Percentiles rank a stretch among this genome's conserved stretches.
Evolutionary conservation across 2,113 vertebrate species (phyloP).

Genomic region (Phalacrocorax brasilianus): DNA sequence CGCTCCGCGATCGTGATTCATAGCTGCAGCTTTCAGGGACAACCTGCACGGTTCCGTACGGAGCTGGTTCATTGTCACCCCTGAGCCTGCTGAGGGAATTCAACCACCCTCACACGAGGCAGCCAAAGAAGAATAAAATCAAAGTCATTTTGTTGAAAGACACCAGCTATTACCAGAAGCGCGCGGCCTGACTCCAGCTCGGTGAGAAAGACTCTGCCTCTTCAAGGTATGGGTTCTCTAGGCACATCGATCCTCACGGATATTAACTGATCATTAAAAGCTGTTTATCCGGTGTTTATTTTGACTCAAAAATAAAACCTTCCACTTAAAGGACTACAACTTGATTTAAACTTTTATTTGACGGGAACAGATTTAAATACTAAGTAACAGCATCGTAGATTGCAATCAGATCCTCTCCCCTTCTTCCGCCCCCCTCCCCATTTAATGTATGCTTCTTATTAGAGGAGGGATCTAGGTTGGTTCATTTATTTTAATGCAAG

Average conservation of each 20-base stretch:
- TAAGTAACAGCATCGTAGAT: fast-evolving
- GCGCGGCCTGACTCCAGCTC: too few relatives aligned
- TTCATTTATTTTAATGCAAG: neutral
- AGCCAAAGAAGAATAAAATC: too few relatives aligned
- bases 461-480: neutral
- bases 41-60: neutral
- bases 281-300: neutral
- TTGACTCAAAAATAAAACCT: neutral
- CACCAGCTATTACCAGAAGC: neutral
- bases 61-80: neutral
- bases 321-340: neutral
- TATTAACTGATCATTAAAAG: neutral
- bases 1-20: neutral
- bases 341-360: neutral
- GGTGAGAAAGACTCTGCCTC: neutral
- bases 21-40: neutral
- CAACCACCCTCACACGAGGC: neutral
- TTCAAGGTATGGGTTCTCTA: neutral
- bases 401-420: neutral
- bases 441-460: neutral
- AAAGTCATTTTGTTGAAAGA: neutral
- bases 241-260: neutral
- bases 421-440: neutral
- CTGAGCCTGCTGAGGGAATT: neutral
- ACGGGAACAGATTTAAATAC: neutral